A percentile compares a stretch with the other conserved stretches of the same genome.
Conservation (phyloP, 2,888 invertebrate species). For the Lithosia quadra region DNA sequence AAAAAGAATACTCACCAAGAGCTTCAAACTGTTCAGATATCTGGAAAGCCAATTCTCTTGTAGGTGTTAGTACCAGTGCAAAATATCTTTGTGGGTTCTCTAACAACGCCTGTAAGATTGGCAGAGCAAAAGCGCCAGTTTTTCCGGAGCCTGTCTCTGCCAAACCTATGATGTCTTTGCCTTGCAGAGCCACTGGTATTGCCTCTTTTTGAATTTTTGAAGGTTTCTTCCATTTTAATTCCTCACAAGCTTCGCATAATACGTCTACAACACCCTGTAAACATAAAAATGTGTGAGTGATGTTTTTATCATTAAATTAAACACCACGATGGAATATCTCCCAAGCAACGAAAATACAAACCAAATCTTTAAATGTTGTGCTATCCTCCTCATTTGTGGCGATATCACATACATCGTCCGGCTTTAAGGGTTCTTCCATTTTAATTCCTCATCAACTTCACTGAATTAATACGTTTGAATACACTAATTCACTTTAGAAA, state of each 20-base stretch:
- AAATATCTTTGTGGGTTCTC: constrained; percentile 98
- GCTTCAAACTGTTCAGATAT: constrained; percentile 99
- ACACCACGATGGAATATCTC: constrained; percentile 13
- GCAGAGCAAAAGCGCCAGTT: constrained; percentile 98
- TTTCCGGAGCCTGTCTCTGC: constrained; percentile 97
- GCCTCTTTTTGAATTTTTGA: constrained; percentile 98
- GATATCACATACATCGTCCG: no score
- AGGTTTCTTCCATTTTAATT: constrained; percentile 97
- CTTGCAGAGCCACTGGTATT: constrained; percentile 96
- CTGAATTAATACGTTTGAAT: no score
- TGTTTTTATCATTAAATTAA: neutral
- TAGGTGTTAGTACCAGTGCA: constrained; percentile 97
- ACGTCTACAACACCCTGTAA: constrained; percentile 95
- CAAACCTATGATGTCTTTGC: constrained; percentile 89
- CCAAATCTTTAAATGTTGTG: constrained; percentile 82
- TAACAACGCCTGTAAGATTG: constrained; percentile 96
- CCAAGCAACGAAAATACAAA: constrained; percentile 49
- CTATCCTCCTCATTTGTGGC: constrained; percentile 67
- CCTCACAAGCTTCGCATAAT: constrained; percentile 95
- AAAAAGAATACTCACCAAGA: constrained; percentile 89
- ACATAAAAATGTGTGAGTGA: constrained; percentile 3
- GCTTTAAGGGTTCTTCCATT: no score
- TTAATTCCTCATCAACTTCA: no score
- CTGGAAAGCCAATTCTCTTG: constrained; percentile 98
- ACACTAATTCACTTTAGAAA: no score